Percentiles rank a stretch among this genome's conserved stretches.
Conservation (phyloP, 2,888 invertebrate species). For the Orgyia antiqua region DNA sequence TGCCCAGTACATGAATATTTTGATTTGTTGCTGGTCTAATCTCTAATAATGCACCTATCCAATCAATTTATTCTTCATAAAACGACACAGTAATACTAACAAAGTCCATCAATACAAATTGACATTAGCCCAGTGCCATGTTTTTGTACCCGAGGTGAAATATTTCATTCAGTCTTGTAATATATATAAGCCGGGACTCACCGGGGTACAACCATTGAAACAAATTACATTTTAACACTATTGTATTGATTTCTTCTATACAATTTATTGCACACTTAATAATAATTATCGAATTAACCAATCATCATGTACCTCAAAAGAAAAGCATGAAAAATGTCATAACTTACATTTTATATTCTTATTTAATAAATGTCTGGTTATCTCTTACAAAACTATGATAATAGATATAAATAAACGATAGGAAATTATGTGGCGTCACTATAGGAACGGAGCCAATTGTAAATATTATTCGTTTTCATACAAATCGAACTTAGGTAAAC, state of each 20-base stretch:
- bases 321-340: conserved; percentile 36
- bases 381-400: conserved; percentile 55
- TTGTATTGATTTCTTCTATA: conserved; percentile 57
- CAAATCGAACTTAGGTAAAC: conserved; percentile 66
- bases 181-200: conserved; percentile 55
- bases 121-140: conserved; percentile 58
- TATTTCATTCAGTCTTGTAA: conserved; percentile 71
- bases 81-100: no score
- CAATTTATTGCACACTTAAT: conserved; percentile 71
- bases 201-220: conserved; percentile 53
- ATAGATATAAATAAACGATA: conserved; percentile 68
- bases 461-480: conserved; percentile 52
- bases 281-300: conserved; percentile 44
- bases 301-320: conserved; percentile 41
- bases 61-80: no score
- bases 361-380: conserved; percentile 49
- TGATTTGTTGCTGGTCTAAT: no score
- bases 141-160: conserved; percentile 56
- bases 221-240: conserved; percentile 53
- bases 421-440: conserved; percentile 60
- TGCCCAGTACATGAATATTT: no score
- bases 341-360: conserved; percentile 35
- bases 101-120: no score
- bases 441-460: conserved; percentile 69
- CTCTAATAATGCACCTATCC: no score